Base-by-base conservation (phyloP, 2,888 invertebrate genomes). In the Anagyrus pseudococci region DNA sequence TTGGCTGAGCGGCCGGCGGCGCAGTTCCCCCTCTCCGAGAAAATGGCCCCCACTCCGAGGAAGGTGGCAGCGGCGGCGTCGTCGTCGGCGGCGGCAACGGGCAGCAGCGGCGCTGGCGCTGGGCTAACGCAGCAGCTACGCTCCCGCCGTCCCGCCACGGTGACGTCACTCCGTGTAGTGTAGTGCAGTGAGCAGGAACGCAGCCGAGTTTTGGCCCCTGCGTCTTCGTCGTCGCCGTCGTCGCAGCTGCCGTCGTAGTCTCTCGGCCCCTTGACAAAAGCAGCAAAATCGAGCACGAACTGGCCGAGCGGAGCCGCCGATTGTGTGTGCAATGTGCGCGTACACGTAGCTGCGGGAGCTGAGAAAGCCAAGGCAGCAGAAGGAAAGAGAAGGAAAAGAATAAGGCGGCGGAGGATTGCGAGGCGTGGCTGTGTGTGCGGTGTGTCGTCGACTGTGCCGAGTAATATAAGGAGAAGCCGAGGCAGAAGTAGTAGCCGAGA, bases 121-220 rank as follows among this genome's bases (percentile, higher is more conserved):
- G 55, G 52, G 46, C 75, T 77, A 73, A 76, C 75, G 29, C 29
- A 29, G 29, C 29, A 79, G 77, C 79, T 77, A 67, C 74, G 71
- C 69, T 76, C 29, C 29, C 29, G 72, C 58, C 75, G 77, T 80
- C 81, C 81, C 81, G 81, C 82, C 81, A 81, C 76, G 77, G 81
- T 82, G 82, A 82, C 82, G 82, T 82, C 82, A 82, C 80, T 80
- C 75, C 68, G 77, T 74, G 80, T 80, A 78, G 80, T 79, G 81
- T 81, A 82, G 81, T 81, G 81, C 81, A 81, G 81, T 80, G 81
- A 80, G 79, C 74, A 77, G 80, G 79, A 81, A 79, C 77, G 72
- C 72, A 75, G 71, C 69, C 69, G 69, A 70, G 74, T n/a, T n/a
- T n/a, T n/a, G n/a, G n/a, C n/a, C n/a, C n/a, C n/a, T n/a, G n/a